Conservation (phyloP, 2,797 vertebrate genomes). For the Sebastes miniatus region DNA sequence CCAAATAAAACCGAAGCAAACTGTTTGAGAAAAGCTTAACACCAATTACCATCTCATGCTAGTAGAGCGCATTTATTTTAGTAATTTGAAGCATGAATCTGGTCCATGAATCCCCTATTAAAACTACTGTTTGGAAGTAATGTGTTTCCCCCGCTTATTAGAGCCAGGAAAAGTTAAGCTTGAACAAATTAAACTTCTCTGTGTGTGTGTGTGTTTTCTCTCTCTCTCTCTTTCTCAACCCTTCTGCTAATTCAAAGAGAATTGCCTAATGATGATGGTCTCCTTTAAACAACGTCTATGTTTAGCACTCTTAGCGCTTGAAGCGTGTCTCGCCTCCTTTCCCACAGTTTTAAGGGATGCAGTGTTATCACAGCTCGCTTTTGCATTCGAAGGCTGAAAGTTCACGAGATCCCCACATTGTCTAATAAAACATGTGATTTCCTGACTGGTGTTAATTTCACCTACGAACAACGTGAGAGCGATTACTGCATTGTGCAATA, state of each 20-base stretch:
- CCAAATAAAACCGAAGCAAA: background rate
- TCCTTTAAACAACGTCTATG: conserved; percentile 34
- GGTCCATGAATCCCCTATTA: background rate
- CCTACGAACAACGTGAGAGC: background rate
- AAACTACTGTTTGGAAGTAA: background rate
- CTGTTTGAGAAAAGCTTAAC: background rate
- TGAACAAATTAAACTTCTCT: conserved; percentile 4
- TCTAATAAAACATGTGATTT: background rate
- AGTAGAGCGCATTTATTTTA: background rate
- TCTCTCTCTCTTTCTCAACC: background rate
- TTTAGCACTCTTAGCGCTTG: conserved; percentile 17
- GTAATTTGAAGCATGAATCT: background rate
- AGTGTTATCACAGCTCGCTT: conserved; percentile 1
- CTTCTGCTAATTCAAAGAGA: conserved; percentile 48
- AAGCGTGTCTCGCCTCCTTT: conserved; percentile 7
- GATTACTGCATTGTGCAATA: background rate
- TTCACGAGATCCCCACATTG: background rate
- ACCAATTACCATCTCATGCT: background rate
- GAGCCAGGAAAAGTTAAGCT: conserved; percentile 4
- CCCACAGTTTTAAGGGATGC: background rate
- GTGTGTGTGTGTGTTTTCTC: background rate
- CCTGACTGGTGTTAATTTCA: background rate
- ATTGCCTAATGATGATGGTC: conserved; percentile 19
- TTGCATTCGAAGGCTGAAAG: background rate
- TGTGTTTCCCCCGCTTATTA: background rate